phyloP scores from a whole-genome alignment of 64 coral and sea anemone genomes.

The Cladopsammia gracilis region DNA sequence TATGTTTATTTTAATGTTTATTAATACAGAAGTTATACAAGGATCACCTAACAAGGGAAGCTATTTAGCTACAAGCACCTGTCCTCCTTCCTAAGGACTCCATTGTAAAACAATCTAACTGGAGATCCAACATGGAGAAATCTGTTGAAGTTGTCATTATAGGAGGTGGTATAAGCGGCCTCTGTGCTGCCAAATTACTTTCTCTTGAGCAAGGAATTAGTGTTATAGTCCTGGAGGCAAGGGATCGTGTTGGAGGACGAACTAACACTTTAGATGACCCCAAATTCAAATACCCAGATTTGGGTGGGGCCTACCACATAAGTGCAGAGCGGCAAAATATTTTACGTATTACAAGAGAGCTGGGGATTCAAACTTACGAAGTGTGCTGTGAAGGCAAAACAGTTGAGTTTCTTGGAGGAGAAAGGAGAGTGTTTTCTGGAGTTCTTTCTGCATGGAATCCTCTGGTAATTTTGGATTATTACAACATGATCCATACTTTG shows the following conservation, averaged over 20 bases:
- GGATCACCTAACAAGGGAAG: too few species aligned
- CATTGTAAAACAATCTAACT: too few species aligned
- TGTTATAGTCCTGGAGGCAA: conserved; percentile 78
- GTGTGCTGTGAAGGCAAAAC: conserved; percentile 71
- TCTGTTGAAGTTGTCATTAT: conserved; percentile 77
- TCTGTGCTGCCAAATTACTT: conserved; percentile 86
- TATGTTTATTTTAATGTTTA: too few species aligned
- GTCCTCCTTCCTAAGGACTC: too few species aligned
- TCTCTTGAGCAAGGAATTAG: conserved; percentile 52
- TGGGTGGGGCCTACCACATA: conserved; percentile 78
- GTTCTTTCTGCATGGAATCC: conserved; percentile 88
- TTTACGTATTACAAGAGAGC: conserved; percentile 86
- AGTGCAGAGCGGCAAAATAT: conserved; percentile 86
- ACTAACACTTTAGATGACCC: conserved; percentile 84
- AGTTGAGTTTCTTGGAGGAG: conserved; percentile 81
- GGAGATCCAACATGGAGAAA: not conserved
- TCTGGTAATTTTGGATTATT: conserved; percentile 89
- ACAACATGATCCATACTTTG: conserved; percentile 70
- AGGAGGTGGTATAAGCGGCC: conserved; percentile 87
- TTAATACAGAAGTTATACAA: too few species aligned
- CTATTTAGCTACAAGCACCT: too few species aligned
- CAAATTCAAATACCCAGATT: conserved; percentile 76
- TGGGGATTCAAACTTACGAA: conserved; percentile 85
- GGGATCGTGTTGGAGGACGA: conserved; percentile 92
- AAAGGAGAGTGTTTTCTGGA: conserved; percentile 61